Evolutionary conservation across 2,888 invertebrate genomes (phyloP).

Genomic region (Aleiodes alternator): DNA sequence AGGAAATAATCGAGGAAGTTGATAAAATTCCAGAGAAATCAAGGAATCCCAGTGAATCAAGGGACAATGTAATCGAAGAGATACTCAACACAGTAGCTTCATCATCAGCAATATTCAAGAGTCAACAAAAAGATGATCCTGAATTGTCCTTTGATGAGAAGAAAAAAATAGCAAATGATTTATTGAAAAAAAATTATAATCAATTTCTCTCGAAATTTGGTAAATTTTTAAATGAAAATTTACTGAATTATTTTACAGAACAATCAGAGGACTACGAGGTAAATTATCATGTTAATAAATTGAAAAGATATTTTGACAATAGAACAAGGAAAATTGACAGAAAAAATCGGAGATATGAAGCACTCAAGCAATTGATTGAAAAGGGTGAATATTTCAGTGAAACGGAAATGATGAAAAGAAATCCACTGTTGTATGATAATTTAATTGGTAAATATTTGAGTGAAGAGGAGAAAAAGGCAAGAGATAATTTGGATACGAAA

Average conservation of each 20-base stretch:
- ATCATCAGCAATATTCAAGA: conserved; percentile 80
- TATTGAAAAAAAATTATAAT: conserved; percentile 81
- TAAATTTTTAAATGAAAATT: conserved; percentile 81
- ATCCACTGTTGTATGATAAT: conserved; percentile 93
- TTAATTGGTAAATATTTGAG: conserved; percentile 91
- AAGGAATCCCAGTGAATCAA: neutral
- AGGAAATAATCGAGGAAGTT: neutral
- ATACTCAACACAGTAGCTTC: conserved; percentile 80
- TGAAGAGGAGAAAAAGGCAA: conserved; percentile 83
- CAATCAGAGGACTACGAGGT: conserved; percentile 77
- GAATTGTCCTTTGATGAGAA: conserved; percentile 85
- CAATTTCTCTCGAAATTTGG: conserved; percentile 88
- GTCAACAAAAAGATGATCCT: conserved; percentile 87
- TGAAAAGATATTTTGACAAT: conserved; percentile 78
- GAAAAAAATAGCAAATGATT: conserved; percentile 80
- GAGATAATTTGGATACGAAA: conserved; percentile 79
- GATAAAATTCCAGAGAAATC: conserved; percentile 17
- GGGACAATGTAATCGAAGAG: conserved; percentile 63
- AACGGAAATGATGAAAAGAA: conserved; percentile 93
- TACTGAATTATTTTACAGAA: conserved; percentile 82
- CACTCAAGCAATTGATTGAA: conserved; percentile 84
- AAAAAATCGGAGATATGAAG: conserved; percentile 89
- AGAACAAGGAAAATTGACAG: conserved; percentile 78
- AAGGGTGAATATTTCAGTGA: conserved; percentile 91
- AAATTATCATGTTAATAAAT: conserved; percentile 80